Conservation (phyloP, 1,140 invertebrate species). For the Tribolium madens region DNA sequence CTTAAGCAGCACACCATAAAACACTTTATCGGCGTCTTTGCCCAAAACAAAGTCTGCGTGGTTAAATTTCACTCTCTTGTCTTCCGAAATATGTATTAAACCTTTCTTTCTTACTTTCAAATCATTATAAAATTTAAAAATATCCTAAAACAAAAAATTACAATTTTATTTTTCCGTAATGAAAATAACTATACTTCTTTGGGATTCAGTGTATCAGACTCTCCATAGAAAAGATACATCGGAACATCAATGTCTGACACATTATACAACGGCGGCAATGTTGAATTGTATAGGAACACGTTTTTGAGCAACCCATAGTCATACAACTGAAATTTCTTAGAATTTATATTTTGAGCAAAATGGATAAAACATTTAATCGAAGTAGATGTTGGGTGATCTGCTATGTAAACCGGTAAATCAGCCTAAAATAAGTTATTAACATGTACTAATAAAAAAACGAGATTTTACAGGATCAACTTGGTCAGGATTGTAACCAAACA, state of each 20-base stretch:
- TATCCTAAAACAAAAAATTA: background rate
- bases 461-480: background rate
- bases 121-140: constrained; percentile 1
- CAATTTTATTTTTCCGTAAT: background rate
- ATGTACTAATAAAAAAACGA: background rate
- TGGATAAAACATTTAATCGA: constrained; percentile 80
- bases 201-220: constrained; percentile 34
- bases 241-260: constrained; percentile 50
- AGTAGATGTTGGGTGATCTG: constrained; percentile 80
- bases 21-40: background rate
- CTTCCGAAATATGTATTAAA: background rate
- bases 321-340: constrained; percentile 49
- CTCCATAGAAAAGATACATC: constrained; percentile 51
- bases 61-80: background rate
- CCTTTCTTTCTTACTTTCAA: background rate
- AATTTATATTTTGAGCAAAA: constrained; percentile 72
- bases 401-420: background rate
- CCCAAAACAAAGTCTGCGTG: constrained; percentile 5
- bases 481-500: background rate
- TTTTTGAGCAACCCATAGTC: constrained; percentile 52
- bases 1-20: constrained; percentile 11
- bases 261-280: constrained; percentile 49
- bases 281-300: constrained; percentile 44
- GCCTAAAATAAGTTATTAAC: background rate
- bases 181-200: background rate